Evolutionary conservation across 2,113 vertebrate genomes (phyloP), one percentile per base, ranked within the genome.

Genomic region (Equus przewalskii): DNA sequence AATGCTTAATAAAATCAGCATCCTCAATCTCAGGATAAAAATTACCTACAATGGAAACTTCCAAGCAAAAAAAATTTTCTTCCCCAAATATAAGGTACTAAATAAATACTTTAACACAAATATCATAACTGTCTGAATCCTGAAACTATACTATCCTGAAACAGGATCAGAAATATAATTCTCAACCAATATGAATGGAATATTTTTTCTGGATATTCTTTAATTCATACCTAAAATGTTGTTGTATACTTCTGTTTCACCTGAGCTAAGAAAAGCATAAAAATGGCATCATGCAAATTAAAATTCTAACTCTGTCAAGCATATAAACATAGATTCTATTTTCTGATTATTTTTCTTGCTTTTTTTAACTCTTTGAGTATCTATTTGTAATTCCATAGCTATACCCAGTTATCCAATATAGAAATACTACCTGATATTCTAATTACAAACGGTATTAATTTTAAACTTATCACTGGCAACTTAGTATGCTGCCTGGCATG

Each of bases 21-120:
- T 67, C 13, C 51, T 67, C 93, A 11, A 75, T 73, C 24, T 92
- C 89, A 81, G 41, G 21, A 78, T 94, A 93, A 95, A 94, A 97
- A 85, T 84, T 84, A 72, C 24, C 26, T 93, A 94, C 6, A 92
- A 76, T 46, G 46, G 36, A 94, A 96, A 91, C 5, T 75, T 70
- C 72, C 26, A 70, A 26, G 30, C 49, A 44, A 69, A 70, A 62
- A 51, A 51, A 26, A 28, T 0, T 3, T 58, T 82, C 65, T 26
- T n/a, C 30, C 44, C n/a, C 86, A 96, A 97, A 79, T 72, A 87
- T 4, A 22, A 83, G 91, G 22, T 30, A 5, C 46, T 84, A 86
- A 87, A 36, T 85, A 30, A 94, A 70, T 73, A 72, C 46, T 81
- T 82, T 44, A 78, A 89, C 22, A 36, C 84, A 58, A 93, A 18